Conservation (phyloP, 1,140 invertebrate species). For the Cydia strobilella region DNA sequence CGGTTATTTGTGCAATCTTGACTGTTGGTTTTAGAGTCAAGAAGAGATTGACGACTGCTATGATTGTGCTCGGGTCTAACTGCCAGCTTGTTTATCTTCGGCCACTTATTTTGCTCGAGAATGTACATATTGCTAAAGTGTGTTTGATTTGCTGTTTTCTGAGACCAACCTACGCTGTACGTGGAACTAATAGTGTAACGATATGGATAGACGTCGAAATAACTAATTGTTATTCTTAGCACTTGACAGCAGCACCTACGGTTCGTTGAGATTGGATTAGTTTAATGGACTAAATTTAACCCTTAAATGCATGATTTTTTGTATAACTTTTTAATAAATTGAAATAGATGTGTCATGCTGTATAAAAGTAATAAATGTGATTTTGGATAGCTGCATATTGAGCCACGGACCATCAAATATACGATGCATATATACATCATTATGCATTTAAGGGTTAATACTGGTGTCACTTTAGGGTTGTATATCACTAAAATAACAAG, state of each 20-base stretch:
- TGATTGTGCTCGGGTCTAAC: slow-evolving; percentile 52
- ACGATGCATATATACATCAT: no score
- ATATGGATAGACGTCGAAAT: slow-evolving; percentile 46
- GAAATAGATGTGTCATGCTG: no score
- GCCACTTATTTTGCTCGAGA: slow-evolving; percentile 44
- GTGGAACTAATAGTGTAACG: slow-evolving; percentile 48
- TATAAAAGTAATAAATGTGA: no score
- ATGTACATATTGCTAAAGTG: slow-evolving; percentile 52
- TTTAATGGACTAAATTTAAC: slow-evolving; percentile 19
- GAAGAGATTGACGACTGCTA: slow-evolving; percentile 52
- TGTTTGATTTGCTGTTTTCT: slow-evolving; percentile 58
- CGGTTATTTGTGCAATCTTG: slow-evolving; percentile 68
- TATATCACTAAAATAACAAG: background rate
- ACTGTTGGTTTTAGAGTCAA: slow-evolving; percentile 63
- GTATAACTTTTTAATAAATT: no score
- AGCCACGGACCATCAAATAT: no score
- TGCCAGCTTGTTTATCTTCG: slow-evolving; percentile 46
- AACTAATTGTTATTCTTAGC: slow-evolving; percentile 43
- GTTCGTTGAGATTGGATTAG: slow-evolving; percentile 7
- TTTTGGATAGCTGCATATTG: no score
- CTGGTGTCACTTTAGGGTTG: background rate
- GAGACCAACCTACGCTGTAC: slow-evolving; percentile 50
- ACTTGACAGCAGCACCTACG: slow-evolving; percentile 28
- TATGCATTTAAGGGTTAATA: no score
- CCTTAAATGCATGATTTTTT: no score